Conservation (phyloP, 2,888 invertebrate genomes). For the Onchidella celtica region DNA sequence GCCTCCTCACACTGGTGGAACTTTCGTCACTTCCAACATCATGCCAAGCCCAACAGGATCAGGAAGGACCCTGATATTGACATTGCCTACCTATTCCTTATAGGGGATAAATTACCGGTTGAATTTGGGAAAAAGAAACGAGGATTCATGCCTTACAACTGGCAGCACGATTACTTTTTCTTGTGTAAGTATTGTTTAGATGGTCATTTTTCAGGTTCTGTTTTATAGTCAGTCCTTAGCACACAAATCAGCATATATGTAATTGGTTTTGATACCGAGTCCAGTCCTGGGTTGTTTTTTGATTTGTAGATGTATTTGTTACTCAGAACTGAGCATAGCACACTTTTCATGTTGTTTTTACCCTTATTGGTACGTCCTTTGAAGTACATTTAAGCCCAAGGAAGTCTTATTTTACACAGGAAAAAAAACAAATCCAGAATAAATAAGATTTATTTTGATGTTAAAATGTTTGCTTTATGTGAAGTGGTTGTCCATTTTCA, state of each 20-base stretch:
- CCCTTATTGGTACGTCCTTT: too few relatives aligned
- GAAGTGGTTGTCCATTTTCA: too few relatives aligned
- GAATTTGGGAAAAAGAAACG: slow-evolving; percentile 70
- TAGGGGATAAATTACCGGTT: slow-evolving; percentile 69
- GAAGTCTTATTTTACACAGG: too few relatives aligned
- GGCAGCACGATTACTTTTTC: slow-evolving; percentile 76
- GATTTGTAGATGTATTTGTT: neutral
- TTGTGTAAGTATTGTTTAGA: slow-evolving; percentile 67
- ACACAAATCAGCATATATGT: too few relatives aligned
- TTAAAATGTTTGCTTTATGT: too few relatives aligned
- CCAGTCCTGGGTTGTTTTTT: neutral
- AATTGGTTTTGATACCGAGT: neutral
- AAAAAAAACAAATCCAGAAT: too few relatives aligned
- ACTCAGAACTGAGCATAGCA: too few relatives aligned
- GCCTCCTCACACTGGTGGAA: slow-evolving; percentile 77
- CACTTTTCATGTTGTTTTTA: too few relatives aligned
- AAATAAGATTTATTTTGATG: too few relatives aligned
- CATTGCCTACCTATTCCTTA: slow-evolving; percentile 64
- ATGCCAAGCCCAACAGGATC: slow-evolving; percentile 72
- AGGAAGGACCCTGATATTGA: slow-evolving; percentile 72
- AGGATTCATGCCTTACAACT: slow-evolving; percentile 76
- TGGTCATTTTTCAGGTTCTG: neutral
- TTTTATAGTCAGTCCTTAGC: neutral
- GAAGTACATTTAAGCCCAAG: too few relatives aligned
- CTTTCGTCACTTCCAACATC: slow-evolving; percentile 74